Evolutionary conservation across 2,113 vertebrate species (phyloP), one percentile per base, ranked within the genome.

Genomic region (Alces alces): DNA sequence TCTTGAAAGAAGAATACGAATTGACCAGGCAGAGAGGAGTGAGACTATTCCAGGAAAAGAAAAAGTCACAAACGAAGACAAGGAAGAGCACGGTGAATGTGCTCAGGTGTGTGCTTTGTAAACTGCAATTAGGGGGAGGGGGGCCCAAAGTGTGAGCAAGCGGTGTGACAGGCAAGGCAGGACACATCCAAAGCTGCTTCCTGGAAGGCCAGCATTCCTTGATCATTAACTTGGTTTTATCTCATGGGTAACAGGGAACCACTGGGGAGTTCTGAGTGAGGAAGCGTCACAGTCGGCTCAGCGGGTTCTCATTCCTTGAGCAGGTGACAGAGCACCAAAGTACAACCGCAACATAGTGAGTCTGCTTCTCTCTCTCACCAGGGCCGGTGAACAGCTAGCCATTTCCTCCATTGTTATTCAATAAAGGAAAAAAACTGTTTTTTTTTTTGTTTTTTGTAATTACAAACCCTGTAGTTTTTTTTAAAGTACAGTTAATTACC

Each of bases 21-120:
- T 57, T 21, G 78, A 33, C 47, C 45, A 85, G 86, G 47, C 47
- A 55, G 54, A 78, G 17, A 47, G 25, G 11, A 89, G 66, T 15
- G 5, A 80, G 11, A 80, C 13, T 57, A 60, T 86, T 91, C 50
- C 58, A 28, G 5, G 19, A 50, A 57, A 73, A 85, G 13, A 54
- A 39, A 3, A 39, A 45, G 39, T 39, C 80, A 86, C n/a, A 45
- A 17, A 13, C 1, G 39, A 70, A 70, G 50, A 70, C 33, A 50
- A 60, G n/a, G 43, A 39, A 76, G 21, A 19, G 54, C 47, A 33
- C 0, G 2, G 39, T 12, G 8, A 30, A 47, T 5, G 33, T 1
- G 9, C 6, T 6, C 9, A 28, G 21, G 5, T 2, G 2, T 3
- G 79, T 36, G n/a, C 23, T 17, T 3, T 19, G 11, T 15, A n/a